Evolutionary conservation across 2,888 invertebrate genomes (phyloP).

Genomic region (Gonocerus acuteangulatus): DNA sequence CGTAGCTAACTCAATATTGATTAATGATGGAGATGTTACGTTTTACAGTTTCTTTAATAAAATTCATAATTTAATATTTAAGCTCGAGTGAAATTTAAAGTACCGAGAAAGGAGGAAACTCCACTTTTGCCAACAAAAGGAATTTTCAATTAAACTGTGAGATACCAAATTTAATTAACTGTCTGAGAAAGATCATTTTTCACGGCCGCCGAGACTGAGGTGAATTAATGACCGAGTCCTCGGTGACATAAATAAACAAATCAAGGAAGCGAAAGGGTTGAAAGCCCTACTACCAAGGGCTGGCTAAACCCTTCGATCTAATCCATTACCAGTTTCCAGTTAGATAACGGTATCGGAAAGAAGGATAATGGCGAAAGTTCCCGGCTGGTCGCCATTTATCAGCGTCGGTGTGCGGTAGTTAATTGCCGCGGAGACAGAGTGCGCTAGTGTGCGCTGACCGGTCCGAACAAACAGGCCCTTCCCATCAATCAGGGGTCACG

Average conservation of each 20-base stretch:
- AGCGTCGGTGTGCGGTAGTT: conserved; percentile 4
- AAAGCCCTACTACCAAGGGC: background rate
- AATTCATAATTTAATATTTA: too few relatives aligned
- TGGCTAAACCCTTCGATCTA: background rate
- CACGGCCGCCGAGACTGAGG: too few relatives aligned
- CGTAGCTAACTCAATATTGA: too few relatives aligned
- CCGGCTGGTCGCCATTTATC: conserved; percentile 5
- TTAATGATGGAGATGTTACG: too few relatives aligned
- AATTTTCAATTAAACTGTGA: background rate
- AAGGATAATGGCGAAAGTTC: conserved; percentile 22
- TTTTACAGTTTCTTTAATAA: too few relatives aligned
- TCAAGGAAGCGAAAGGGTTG: background rate
- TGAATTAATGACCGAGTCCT: background rate
- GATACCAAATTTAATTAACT: too few relatives aligned
- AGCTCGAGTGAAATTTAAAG: too few relatives aligned
- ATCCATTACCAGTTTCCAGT: background rate
- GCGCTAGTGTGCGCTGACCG: background rate
- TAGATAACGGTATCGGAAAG: background rate
- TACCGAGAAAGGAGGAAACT: too few relatives aligned
- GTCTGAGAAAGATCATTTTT: too few relatives aligned
- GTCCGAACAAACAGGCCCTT: background rate
- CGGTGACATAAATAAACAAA: background rate
- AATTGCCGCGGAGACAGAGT: background rate
- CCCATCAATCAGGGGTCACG: background rate
- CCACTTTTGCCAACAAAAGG: background rate